Conservation (phyloP, 2,113 vertebrate genomes). For the Hipposideros armiger region DNA sequence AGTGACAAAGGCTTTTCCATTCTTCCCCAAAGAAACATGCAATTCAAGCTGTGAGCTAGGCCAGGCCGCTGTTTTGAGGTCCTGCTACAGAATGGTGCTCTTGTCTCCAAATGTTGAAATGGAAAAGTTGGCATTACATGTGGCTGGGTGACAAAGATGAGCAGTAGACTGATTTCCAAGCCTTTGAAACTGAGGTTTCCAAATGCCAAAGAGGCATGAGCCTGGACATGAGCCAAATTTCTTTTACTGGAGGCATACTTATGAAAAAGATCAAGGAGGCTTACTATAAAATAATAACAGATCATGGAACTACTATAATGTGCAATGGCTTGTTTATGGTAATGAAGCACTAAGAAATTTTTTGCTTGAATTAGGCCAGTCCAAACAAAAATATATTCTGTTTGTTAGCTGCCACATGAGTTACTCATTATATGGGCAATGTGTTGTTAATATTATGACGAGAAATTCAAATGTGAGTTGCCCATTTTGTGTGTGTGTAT, state of each 20-base stretch:
- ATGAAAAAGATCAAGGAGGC: not conserved
- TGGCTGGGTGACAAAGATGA: not conserved
- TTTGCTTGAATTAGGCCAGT: not conserved
- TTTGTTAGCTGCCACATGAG: not conserved
- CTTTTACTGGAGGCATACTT: slow-evolving; percentile 20
- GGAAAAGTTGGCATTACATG: not conserved
- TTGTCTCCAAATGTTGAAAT: slow-evolving; percentile 55
- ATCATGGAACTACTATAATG: not conserved
- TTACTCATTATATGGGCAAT: not conserved
- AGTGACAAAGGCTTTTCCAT: slow-evolving; percentile 76
- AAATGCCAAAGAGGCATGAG: not conserved
- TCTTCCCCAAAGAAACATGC: slow-evolving; percentile 92
- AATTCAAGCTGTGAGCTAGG: slow-evolving; percentile 97
- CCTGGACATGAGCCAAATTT: not conserved
- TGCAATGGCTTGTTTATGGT: not conserved
- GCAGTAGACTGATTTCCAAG: not conserved
- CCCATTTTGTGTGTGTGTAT: not conserved
- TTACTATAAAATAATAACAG: not conserved
- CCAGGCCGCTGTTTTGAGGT: slow-evolving; percentile 95
- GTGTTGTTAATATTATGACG: not conserved
- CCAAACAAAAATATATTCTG: not conserved
- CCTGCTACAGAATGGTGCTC: slow-evolving; percentile 93
- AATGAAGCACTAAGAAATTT: not conserved
- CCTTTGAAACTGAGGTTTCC: not conserved
- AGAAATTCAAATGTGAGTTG: slow-evolving; percentile 16